Evolutionary conservation across 2,888 invertebrate species (phyloP).

Genomic region (Pteria penguin): DNA sequence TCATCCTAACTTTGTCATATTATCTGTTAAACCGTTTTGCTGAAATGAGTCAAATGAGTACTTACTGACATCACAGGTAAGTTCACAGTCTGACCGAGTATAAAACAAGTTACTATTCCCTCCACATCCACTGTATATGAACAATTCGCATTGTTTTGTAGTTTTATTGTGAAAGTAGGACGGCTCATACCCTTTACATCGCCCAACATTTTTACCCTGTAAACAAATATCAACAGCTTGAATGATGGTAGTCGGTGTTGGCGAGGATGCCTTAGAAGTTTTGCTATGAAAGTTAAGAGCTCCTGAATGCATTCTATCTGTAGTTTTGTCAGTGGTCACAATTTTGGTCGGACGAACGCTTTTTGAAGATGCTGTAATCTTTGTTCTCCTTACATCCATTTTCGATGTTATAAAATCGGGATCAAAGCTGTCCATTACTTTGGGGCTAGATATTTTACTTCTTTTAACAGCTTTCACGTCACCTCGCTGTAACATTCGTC

Average conservation of each 20-base stretch:
- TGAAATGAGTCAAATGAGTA: no score
- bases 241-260: neutral
- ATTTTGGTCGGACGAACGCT: neutral
- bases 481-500: no score
- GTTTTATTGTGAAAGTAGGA: constrained; percentile 4
- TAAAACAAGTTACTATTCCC: constrained; percentile 12
- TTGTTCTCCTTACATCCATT: neutral
- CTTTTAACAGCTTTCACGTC: no score
- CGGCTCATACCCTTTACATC: neutral
- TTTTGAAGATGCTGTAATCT: neutral
- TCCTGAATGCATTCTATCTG: neutral
- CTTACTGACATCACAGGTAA: neutral
- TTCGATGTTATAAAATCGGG: neutral
- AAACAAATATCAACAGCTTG: neutral
- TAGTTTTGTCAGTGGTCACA: neutral
- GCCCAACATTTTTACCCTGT: neutral
- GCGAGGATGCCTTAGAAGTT: neutral
- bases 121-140: constrained; percentile 22
- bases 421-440: neutral
- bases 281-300: neutral
- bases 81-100: neutral
- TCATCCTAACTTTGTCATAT: no score
- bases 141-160: constrained; percentile 14
- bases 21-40: no score
- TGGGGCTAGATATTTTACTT: no score